Conservation (phyloP, 2,888 invertebrate genomes). For the Halocaridina rubra region DNA sequence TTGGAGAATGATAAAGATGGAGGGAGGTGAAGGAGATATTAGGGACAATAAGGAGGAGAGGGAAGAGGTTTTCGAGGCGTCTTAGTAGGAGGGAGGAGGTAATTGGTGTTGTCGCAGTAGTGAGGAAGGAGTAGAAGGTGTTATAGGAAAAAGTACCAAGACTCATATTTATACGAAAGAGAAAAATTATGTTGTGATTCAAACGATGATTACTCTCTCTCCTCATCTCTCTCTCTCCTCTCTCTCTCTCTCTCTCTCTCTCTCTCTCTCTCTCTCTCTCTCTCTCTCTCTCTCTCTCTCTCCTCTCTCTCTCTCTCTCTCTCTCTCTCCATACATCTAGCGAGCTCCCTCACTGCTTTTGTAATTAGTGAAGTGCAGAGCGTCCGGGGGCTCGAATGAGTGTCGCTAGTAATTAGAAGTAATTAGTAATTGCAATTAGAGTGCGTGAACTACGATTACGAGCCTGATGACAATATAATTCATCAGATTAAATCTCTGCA, state of each 20-base stretch:
- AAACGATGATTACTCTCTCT: too few species aligned
- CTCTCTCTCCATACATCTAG: background rate
- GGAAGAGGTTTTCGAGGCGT: too few species aligned
- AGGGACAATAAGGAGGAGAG: too few species aligned
- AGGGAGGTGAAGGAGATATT: too few species aligned
- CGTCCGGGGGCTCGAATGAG: constrained; percentile 45
- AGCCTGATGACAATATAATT: constrained; percentile 59
- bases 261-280: constrained; percentile 4
- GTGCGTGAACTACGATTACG: constrained; percentile 52
- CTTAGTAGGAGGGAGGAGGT: too few species aligned
- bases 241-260: background rate
- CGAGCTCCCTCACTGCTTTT: constrained; percentile 51
- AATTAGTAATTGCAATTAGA: constrained; percentile 58
- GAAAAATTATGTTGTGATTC: too few species aligned
- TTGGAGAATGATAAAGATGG: too few species aligned
- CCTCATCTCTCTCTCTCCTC: background rate
- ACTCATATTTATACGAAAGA: too few species aligned
- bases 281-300: constrained; percentile 8
- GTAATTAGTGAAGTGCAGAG: constrained; percentile 57
- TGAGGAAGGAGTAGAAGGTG: too few species aligned
- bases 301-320: too few species aligned
- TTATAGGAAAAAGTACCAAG: too few species aligned
- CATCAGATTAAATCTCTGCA: constrained; percentile 52
- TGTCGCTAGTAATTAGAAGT: constrained; percentile 56
- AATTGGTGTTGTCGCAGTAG: too few species aligned